Evolutionary conservation across 2,888 invertebrate species (phyloP).

Genomic region (Drosophila anomalata): DNA sequence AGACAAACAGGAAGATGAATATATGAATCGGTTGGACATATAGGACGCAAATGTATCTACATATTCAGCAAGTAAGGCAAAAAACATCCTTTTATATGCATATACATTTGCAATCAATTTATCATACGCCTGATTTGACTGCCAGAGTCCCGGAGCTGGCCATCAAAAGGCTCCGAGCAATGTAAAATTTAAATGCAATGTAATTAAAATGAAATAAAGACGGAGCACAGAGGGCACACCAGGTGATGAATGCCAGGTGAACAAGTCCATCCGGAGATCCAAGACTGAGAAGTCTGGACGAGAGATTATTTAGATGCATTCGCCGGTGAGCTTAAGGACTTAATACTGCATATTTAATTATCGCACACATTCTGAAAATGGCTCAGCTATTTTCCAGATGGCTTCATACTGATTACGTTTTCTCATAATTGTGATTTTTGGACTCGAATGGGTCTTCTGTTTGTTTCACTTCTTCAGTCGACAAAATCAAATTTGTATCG

Average conservation of each 20-base stretch:
- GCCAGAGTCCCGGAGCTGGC: conserved; percentile 23
- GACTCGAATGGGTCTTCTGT: not conserved
- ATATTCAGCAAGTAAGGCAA: conserved; percentile 2
- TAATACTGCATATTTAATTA: conserved; percentile 36
- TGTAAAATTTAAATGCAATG: conserved; percentile 49
- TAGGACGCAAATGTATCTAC: not conserved
- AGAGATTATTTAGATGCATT: conserved; percentile 22
- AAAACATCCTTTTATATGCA: conserved; percentile 17
- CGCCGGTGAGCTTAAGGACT: conserved; percentile 12
- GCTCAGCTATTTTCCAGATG: conserved; percentile 29
- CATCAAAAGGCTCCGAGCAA: conserved; percentile 30
- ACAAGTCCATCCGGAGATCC: not conserved
- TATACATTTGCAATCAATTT: conserved; percentile 68
- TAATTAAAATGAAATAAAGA: conserved; percentile 65
- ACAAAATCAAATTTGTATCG: not conserved
- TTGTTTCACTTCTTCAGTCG: not conserved
- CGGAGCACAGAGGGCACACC: conserved; percentile 5
- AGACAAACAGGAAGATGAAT: conserved; percentile 8
- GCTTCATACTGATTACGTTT: conserved; percentile 17
- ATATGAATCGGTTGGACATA: not conserved
- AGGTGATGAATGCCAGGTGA: conserved; percentile 29
- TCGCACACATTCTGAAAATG: conserved; percentile 18
- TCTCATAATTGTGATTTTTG: conserved; percentile 17
- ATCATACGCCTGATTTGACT: conserved; percentile 66
- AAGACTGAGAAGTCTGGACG: not conserved